These are phyloP conservation scores for Uropsilus gracilis DNA, from an alignment of 2,113 vertebrate genomes.

Conservation along the genomic window DNA sequence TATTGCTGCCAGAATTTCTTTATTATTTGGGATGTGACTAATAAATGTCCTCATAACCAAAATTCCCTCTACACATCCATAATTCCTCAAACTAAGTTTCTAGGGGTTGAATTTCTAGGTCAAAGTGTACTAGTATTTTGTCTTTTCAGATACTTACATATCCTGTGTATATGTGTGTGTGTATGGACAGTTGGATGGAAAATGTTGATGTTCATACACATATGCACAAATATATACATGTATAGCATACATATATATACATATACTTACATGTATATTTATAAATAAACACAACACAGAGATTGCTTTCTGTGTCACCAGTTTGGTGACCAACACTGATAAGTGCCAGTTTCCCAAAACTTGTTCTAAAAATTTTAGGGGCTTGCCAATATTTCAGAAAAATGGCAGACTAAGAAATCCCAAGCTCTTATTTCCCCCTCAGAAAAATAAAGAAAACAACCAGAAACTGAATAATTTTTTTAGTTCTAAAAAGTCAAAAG, in stretches of 20 bases:
- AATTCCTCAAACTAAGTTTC: neutral
- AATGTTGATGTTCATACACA: neutral
- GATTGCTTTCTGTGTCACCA: neutral
- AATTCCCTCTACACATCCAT: neutral
- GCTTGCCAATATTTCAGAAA: neutral
- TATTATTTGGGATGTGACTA: neutral
- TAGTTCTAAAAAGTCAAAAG: neutral
- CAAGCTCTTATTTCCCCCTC: neutral
- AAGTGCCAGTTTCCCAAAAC: neutral
- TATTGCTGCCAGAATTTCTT: neutral
- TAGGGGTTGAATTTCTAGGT: neutral
- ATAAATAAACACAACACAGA: neutral
- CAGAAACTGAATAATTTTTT: neutral
- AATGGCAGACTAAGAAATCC: neutral
- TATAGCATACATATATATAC: neutral
- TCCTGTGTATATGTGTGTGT: neutral
- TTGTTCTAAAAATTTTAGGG: neutral
- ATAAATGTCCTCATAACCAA: neutral
- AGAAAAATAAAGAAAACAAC: slow-evolving; percentile 3
- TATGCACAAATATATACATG: neutral
- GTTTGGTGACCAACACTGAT: neutral
- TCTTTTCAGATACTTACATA: neutral
- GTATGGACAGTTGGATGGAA: neutral
- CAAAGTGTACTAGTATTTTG: neutral
- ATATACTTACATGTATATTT: neutral